These are phyloP conservation scores for Aethes cnicana DNA, from an alignment of 2,888 invertebrate species.

Conservation along the genomic window DNA sequence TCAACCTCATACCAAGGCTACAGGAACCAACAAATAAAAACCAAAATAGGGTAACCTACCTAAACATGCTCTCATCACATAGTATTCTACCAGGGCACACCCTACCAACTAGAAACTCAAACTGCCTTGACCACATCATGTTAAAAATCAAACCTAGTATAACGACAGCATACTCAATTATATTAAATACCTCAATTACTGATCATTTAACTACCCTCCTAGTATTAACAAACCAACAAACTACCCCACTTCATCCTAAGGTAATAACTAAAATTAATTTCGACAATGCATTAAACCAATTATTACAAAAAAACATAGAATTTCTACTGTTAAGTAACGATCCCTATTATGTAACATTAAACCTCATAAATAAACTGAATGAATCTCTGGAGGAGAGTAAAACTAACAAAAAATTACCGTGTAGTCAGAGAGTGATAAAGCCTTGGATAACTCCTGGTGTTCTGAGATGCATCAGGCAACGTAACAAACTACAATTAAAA, in stretches of 20 bases:
- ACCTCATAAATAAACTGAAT: too few relatives aligned
- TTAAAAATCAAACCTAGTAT: not conserved
- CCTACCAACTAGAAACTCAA: constrained; percentile 4
- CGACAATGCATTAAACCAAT: too few relatives aligned
- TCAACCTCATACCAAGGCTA: not conserved
- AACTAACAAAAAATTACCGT: too few relatives aligned
- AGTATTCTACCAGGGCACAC: constrained; percentile 16
- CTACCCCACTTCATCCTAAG: not conserved
- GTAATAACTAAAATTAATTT: not conserved
- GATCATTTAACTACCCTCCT: not conserved
- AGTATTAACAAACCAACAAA: not conserved
- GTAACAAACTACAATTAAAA: too few relatives aligned
- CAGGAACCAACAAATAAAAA: too few relatives aligned
- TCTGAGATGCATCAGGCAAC: too few relatives aligned
- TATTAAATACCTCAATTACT: not conserved
- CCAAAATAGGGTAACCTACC: constrained; percentile 20
- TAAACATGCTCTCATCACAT: constrained; percentile 14
- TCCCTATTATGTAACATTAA: too few relatives aligned
- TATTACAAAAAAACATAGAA: too few relatives aligned
- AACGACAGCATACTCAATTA: not conserved
- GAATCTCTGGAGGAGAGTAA: too few relatives aligned
- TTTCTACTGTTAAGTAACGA: too few relatives aligned
- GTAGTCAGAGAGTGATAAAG: too few relatives aligned
- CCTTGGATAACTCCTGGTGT: too few relatives aligned
- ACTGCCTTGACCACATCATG: constrained; percentile 12